A percentile compares a stretch with the other conserved stretches of the same genome.
These are phyloP conservation scores for Bombus confusus DNA, from an alignment of 1,140 invertebrate species.

Conservation along the genomic window DNA sequence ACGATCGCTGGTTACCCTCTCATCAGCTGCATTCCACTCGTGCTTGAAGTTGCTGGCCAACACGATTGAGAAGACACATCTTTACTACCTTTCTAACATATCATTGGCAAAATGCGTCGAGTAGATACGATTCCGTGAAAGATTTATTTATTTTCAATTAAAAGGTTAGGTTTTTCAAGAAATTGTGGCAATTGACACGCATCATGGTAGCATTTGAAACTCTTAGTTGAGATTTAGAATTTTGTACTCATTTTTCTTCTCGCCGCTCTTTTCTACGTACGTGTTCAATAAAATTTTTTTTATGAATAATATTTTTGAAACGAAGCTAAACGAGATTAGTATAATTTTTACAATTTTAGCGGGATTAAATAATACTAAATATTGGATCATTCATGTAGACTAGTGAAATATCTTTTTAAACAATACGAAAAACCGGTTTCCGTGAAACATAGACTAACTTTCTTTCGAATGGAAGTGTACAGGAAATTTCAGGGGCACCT, in stretches of 20 bases:
- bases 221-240: neutral
- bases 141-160: neutral
- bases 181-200: neutral
- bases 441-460: neutral
- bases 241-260: neutral
- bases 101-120: neutral
- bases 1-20: constrained; percentile 52
- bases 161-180: neutral
- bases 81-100: neutral
- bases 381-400: neutral
- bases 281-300: neutral
- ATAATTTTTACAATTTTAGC: too few species aligned
- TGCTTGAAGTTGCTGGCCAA: constrained; percentile 21
- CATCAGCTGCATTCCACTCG: constrained; percentile 46
- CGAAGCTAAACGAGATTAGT: too few species aligned
- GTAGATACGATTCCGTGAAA: neutral
- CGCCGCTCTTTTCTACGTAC: neutral
- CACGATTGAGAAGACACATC: constrained; percentile 24
- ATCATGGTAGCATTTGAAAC: too few species aligned
- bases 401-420: neutral
- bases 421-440: constrained; percentile 24
- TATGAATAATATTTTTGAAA: neutral
- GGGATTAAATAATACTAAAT: too few species aligned
- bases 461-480: constrained; percentile 13
- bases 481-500: constrained; percentile 30